Conservation (phyloP, 92 coral and sea anemone genomes). For the Phenganax marumi region DNA sequence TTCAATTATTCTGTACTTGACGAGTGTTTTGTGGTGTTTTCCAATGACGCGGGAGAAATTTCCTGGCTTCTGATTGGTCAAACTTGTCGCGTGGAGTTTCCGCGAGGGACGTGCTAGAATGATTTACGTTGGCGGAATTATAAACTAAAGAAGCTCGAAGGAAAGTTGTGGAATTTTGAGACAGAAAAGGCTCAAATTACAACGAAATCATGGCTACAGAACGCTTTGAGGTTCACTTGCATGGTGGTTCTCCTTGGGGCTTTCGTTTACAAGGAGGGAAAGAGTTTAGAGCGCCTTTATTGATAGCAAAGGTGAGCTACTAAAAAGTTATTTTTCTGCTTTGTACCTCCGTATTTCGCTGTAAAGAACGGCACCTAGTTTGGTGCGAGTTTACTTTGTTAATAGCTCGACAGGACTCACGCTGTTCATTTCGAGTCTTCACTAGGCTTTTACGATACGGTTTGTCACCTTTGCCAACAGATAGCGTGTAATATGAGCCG, state of each 20-base stretch:
- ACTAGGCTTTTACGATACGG: conserved; percentile 1
- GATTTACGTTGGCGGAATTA: conserved; percentile 9
- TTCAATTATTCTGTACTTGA: conserved; percentile 8
- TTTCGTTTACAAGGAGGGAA: conserved; percentile 95
- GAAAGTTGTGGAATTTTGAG: background rate
- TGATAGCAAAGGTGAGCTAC: conserved; percentile 88
- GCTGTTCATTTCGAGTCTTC: conserved; percentile 26
- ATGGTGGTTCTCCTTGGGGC: conserved; percentile 99
- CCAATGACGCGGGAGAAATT: conserved; percentile 43
- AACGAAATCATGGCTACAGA: conserved; percentile 51
- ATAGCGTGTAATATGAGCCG: conserved; percentile 4
- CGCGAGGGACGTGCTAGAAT: conserved; percentile 8
- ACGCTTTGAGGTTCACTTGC: conserved; percentile 73
- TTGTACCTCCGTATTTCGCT: background rate
- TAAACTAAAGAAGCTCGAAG: background rate
- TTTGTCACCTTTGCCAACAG: conserved; percentile 17
- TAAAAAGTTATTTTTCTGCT: background rate
- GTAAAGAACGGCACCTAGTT: background rate
- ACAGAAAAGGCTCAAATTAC: conserved; percentile 7
- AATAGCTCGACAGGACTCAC: background rate
- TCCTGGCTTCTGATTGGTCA: conserved; percentile 30
- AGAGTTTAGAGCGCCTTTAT: conserved; percentile 91
- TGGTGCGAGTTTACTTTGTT: background rate
- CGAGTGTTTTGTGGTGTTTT: conserved; percentile 30
- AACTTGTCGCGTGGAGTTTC: conserved; percentile 21